Percentiles rank a stretch among this genome's conserved stretches.
These are phyloP conservation scores for Chrysopa pallens DNA, from an alignment of 1,140 invertebrate species.

Conservation along the genomic window DNA sequence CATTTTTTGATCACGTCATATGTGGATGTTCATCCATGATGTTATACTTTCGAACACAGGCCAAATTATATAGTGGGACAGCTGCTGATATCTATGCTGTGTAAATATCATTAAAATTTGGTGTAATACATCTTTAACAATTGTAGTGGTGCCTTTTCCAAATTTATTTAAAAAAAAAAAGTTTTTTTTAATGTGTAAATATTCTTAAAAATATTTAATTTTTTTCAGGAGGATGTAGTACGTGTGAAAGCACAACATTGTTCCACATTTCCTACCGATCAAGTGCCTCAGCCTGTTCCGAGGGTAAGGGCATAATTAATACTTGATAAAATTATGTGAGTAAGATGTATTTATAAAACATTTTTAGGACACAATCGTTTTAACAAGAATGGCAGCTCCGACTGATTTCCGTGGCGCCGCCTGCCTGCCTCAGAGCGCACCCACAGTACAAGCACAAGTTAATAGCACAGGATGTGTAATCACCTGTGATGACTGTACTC, in stretches of 20 bases:
- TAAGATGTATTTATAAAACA: not conserved
- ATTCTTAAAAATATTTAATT: no score
- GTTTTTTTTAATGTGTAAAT: no score
- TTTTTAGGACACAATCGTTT: slow-evolving; percentile 2
- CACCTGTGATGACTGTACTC: slow-evolving; percentile 4
- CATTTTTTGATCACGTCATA: no score
- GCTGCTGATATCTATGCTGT: no score
- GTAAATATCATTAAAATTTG: no score
- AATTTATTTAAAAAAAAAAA: no score
- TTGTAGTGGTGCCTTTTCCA: no score
- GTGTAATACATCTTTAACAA: no score
- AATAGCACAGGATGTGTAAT: slow-evolving; percentile 12
- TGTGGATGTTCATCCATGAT: no score
- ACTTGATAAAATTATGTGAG: not conserved
- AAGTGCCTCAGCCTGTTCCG: slow-evolving; percentile 20
- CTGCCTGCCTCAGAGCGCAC: slow-evolving; percentile 14
- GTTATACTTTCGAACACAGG: no score
- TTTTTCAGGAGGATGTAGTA: not conserved
- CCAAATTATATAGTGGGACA: no score
- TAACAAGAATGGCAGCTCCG: slow-evolving; percentile 3
- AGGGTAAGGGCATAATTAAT: not conserved
- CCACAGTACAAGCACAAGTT: slow-evolving; percentile 21
- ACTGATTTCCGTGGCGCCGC: slow-evolving; percentile 3
- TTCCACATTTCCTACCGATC: slow-evolving; percentile 24
- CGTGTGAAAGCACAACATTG: slow-evolving; percentile 1